Base-by-base conservation (phyloP, 2,888 invertebrate species). In the Sphecodes monilicornis region DNA sequence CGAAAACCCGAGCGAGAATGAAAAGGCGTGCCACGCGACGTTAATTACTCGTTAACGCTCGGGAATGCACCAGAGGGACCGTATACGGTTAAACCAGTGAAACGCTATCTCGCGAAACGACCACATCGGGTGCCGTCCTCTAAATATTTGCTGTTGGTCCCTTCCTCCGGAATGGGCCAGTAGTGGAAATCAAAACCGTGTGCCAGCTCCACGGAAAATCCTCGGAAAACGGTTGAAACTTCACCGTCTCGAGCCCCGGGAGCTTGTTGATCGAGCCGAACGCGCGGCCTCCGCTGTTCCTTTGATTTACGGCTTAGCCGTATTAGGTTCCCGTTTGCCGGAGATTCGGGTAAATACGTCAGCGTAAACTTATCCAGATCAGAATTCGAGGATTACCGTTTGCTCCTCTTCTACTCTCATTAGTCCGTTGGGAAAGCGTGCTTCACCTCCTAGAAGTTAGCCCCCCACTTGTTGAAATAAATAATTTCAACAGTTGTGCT, bases 11-110 rank as follows among this genome's bases (percentile, higher is more conserved):
- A 71, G 71, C 66, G 82, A 54, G 81, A 90, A 89, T 90, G 86
- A 89, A 91, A 91, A 90, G 88, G 85, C 88, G 69, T 77, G 72
- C 77, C 11, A 1, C 1, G 57, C 76, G 73, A 43, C 90, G 87
- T 90, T 90, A 90, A 91, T 90, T 90, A 80, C 81, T 41, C 36
- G 32, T 50, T 50, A 50, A 50, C 46, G 46, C 46, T 50, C 64
- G 3, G 32, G 1, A 32, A 26, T 57, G 69, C 11, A 36, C n/a
- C 70, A 60, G 10, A 46, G 29, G 39, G 11, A n/a, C 16, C 22
- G 32, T 22, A 22, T 3, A 10, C 46, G 36, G 26, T 69, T 70
- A n/a, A 77, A 80, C 39, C 26, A 78, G 66, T 75, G 46, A 46
- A 22, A 22, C 29, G 18, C 29, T 13, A 16, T 16, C 43, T 50